These are phyloP conservation scores for Genyomyrus donnyi DNA, from an alignment of 2,113 vertebrate species.

Conservation along the genomic window DNA sequence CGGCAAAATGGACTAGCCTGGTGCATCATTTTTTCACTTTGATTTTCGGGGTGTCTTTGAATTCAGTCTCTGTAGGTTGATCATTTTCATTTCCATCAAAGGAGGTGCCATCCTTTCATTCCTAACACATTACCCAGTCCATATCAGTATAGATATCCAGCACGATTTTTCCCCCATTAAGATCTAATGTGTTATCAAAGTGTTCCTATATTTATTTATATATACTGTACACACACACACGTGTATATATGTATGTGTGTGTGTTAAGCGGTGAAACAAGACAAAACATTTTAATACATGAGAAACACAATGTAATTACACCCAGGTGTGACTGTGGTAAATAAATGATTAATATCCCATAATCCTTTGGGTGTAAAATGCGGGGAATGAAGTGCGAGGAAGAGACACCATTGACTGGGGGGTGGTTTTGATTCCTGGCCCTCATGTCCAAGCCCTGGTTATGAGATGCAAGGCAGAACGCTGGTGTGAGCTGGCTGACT, in stretches of 20 bases:
- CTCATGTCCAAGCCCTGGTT: not conserved
- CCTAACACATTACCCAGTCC: too few species aligned
- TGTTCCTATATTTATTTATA: too few species aligned
- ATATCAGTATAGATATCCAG: too few species aligned
- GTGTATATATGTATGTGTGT: not conserved
- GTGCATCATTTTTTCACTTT: too few species aligned
- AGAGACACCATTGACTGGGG: not conserved
- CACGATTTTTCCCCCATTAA: too few species aligned
- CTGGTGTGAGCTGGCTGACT: not conserved
- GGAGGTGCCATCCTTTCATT: too few species aligned
- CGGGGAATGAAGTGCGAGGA: not conserved
- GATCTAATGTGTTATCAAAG: too few species aligned
- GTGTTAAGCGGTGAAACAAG: not conserved
- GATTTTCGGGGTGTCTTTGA: too few species aligned
- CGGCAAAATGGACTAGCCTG: too few species aligned
- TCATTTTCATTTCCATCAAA: too few species aligned
- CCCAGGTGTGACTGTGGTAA: not conserved
- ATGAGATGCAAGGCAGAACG: not conserved
- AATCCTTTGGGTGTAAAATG: not conserved
- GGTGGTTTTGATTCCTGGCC: not conserved
- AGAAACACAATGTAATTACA: not conserved
- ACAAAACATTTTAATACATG: not conserved
- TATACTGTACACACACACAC: too few species aligned
- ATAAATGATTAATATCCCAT: not conserved
- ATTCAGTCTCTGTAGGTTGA: too few species aligned